Base-by-base conservation (phyloP, 2,888 invertebrate genomes). In the Charanyca ferruginea region DNA sequence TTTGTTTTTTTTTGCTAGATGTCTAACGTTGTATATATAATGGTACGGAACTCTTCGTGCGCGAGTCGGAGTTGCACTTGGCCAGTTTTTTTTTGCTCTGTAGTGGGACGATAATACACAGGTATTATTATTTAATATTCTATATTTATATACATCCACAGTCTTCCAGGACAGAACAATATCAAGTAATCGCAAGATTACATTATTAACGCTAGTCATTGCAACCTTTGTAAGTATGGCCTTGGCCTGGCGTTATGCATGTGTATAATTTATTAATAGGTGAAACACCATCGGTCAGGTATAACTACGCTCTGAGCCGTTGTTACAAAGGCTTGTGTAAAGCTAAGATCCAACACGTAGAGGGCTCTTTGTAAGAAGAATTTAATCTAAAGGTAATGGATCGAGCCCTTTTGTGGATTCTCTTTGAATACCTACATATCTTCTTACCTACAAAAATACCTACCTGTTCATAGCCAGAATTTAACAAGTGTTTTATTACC, bases 351-450 rank as follows among this genome's bases (percentile, higher is more conserved):
- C 47, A 47, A 73, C 73, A 76, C 64, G 73, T 76, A 76, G 11
- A 28, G 25, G 25, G 49, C 64, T 55, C 54, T 63, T 76, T 44
- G 49, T 51, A 47, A 70, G 77, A 76, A 70, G 77, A 73, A 73
- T 73, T 73, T 76, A 58, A 73, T 73, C 25, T 76, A 70, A 54
- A 51, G 35, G 53, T 62, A 61, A 68, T 75, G 62, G 47, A 68
- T 75, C 55, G 61, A 42, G 22, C 25, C 45, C 4, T 16, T n/a
- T 73, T 62, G 41, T 62, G 47, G 32, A 41, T 45, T 45, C 35
- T n/a, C 18, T 68, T 67, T 69, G 22, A 51, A 61, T 60, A 48
- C 58, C 4, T 52, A 28, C 16, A n/a, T 22, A 22, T 38, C 38
- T 38, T 4, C 38, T 38, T 38, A 38, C 38, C 13, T 38, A 38